Evolutionary conservation across 2,888 invertebrate genomes (phyloP).

Genomic region (Rotaria sp.): DNA sequence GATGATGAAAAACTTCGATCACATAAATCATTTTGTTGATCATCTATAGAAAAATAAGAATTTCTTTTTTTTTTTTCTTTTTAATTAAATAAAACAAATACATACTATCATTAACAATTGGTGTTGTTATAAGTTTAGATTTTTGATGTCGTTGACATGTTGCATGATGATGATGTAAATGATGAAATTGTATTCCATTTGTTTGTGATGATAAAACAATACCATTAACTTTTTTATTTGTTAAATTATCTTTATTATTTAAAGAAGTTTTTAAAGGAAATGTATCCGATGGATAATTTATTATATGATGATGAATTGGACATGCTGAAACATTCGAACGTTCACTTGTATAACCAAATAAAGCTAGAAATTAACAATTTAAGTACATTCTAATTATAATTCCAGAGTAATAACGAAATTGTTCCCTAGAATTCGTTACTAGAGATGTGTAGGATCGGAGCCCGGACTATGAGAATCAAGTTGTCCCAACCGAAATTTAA

Average conservation of each 20-base stretch:
- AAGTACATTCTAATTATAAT: no score
- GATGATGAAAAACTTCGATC: slow-evolving; percentile 25
- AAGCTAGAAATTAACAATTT: neutral
- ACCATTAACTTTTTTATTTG: neutral
- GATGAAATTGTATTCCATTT: neutral
- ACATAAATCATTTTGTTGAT: neutral
- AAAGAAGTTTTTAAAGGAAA: slow-evolving; percentile 4
- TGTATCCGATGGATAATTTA: slow-evolving; percentile 19
- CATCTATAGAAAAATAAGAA: neutral
- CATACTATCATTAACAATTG: neutral
- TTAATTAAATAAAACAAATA: neutral
- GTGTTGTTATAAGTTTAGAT: neutral
- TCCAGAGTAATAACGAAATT: no score
- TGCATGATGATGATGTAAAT: neutral
- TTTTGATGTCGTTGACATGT: slow-evolving; percentile 18
- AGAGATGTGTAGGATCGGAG: no score
- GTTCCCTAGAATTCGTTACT: no score
- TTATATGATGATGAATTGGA: slow-evolving; percentile 1
- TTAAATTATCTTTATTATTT: neutral
- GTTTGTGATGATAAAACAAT: neutral
- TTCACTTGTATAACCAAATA: slow-evolving; percentile 7
- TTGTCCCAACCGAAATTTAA: no score
- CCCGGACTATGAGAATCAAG: no score
- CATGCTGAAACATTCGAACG: neutral
- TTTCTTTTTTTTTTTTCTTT: no score